Evolutionary conservation across 2,113 vertebrate species (phyloP), one percentile per base, ranked within the genome.

Genomic region (Eublepharis macularius): DNA sequence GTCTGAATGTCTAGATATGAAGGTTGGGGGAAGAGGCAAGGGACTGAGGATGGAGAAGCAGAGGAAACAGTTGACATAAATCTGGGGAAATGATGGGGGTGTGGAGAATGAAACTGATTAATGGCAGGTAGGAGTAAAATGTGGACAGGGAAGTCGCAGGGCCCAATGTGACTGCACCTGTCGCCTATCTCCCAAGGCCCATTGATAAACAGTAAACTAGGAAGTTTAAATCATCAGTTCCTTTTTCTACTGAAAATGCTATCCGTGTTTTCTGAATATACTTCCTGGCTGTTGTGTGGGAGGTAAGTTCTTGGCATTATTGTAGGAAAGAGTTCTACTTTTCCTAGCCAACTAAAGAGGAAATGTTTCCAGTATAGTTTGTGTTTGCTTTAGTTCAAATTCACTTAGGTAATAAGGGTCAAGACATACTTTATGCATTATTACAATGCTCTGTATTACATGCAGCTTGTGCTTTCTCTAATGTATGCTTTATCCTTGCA

Each of bases 271-370:
- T 54, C 34, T 36, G n/a, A 36, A 34, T 34, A 68, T 1, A 16
- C 34, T 77, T 57, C 13, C 54, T 57, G 54, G 13, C 4, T 4
- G 3, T 57, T 57, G 54, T 8, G 34, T 45, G 9, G 49, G 49
- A 36, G 57, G 49, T 77, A 17, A 57, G 49, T 54, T 77, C 16
- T 24, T 49, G 29, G 29, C 45, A n/a, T 49, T 51, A n/a, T 51
- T 49, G 49, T 29, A 51, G 16, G 47, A 34, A 34, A 17, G 6
- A 36, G 21, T 34, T 57, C 16, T 57, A 21, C 39, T 11, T 24
- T 43, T 45, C 26, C n/a, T 47, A 72, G 69, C 84, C 85, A 86
- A 2, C 4, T 86, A 84, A 84, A 29, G n/a, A 87, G 54, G 77
- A 86, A 85, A 76, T 21, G 29, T 6, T 75, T 1, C 65, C 26